These are phyloP conservation scores for Trigoniulus corallinus DNA, from an alignment of 1,140 invertebrate genomes.

Conservation along the genomic window DNA sequence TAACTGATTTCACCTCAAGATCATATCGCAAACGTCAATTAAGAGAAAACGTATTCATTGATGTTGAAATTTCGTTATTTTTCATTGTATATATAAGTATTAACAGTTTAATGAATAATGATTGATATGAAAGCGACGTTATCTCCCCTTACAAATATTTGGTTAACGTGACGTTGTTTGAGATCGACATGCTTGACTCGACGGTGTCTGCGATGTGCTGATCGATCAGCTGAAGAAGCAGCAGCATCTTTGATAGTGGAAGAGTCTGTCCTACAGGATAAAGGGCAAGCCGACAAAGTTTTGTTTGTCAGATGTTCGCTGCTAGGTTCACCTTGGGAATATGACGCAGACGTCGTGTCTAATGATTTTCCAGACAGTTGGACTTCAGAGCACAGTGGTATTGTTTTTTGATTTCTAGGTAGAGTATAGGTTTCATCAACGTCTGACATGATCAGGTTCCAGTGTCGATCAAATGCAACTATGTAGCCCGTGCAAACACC, in stretches of 20 bases:
- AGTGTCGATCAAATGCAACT: slow-evolving; percentile 83
- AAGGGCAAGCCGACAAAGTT: neutral
- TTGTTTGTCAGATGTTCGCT: too few species aligned
- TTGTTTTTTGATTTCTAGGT: slow-evolving; percentile 11
- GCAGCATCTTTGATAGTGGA: neutral
- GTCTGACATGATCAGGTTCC: slow-evolving; percentile 75
- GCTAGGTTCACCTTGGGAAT: neutral
- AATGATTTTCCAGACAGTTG: slow-evolving; percentile 4
- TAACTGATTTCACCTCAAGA: neutral
- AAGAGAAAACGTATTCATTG: neutral
- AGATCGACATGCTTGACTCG: too few species aligned
- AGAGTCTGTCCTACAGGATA: neutral
- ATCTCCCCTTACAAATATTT: slow-evolving; percentile 67
- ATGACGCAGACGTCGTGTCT: neutral
- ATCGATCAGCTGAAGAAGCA: slow-evolving; percentile 11
- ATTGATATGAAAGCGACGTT: slow-evolving; percentile 47
- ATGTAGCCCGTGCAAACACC: slow-evolving; percentile 63
- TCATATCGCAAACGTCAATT: neutral
- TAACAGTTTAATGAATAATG: neutral
- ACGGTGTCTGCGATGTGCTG: slow-evolving; percentile 49
- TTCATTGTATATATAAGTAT: too few species aligned
- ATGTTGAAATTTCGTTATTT: too few species aligned
- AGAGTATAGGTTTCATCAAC: slow-evolving; percentile 59
- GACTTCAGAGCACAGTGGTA: too few species aligned
- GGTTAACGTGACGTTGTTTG: slow-evolving; percentile 54